Evolutionary conservation across 2,888 invertebrate genomes (phyloP), one percentile per base, ranked within the genome.

Genomic region (Dolomedes plantarius): DNA sequence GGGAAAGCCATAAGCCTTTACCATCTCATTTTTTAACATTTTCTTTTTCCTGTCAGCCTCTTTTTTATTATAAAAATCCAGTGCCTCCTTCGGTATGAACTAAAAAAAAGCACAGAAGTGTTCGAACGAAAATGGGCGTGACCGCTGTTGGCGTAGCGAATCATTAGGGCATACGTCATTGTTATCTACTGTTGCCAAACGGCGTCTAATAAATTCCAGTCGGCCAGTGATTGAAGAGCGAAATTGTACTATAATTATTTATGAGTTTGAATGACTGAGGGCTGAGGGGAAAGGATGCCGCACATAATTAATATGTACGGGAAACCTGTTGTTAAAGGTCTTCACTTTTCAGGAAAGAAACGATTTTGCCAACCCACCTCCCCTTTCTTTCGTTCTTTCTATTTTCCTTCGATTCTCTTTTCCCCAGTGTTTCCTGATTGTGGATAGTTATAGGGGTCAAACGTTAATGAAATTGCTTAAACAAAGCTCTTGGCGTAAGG

Each of bases 161-260:
- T 83, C 83, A 77, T 83, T 83, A 77, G 56, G 65, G 39, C 23
- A 83, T 73, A 77, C 83, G 77, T 83, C 83, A 83, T 71, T 83
- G 83, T 83, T 83, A 83, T 83, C 83, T 83, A 77, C 83, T 73
- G 77, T 83, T 83, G 83, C 77, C 83, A 77, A 83, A 83, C 68
- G 65, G 77, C 28, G 67, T 76, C 77, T 83, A 77, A 83, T 83
- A 83, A 83, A 83, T 77, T 83, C 83, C 72, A 77, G 77, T 41
- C 77, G 72, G 83, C 83, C 72, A 62, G 67, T 83, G 83, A 83
- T 83, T 83, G 83, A 83, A 77, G 77, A 77, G 32, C 74, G 31
- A 81, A 81, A 81, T 81, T 81, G 81, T 81, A 77, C 83, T 72
- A 72, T 83, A 83, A 83, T 83, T 83, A 83, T 83, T 83, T 77